Base-by-base conservation (phyloP, 2,888 invertebrate species). In the Dryomyza anilis region DNA sequence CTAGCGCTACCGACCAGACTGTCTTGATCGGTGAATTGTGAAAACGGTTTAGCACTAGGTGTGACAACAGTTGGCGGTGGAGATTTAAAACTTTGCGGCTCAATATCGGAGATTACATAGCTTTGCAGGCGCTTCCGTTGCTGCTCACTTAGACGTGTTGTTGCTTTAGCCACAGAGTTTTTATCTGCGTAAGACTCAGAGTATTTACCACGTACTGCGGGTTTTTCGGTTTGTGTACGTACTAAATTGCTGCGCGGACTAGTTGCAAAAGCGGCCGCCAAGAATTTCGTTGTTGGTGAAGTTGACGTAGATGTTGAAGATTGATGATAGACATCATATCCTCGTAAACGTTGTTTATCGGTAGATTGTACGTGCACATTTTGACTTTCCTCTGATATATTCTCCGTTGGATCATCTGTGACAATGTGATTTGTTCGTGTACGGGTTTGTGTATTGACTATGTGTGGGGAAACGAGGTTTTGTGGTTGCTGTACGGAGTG, bases 21-120 rank as follows among this genome's bases (percentile, higher is more conserved):
- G 39, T 64, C 61, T 14, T 65, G 21, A 30, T 70, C 68, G 6
- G 19, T 14, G 4, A 5, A 19, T 19, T 61, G 61, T n/a, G n/a
- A n/a, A n/a, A n/a, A n/a, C n/a, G n/a, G n/a, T n/a, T n/a, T n/a
- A n/a, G n/a, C n/a, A n/a, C n/a, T n/a, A n/a, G n/a, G n/a, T n/a
- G n/a, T n/a, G 6, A 59, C 19, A 67, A 62, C 19, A 6, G 33
- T 12, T n/a, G 48, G 39, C 3, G 8, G 33, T 3, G 72, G 83
- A 73, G 80, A 75, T 58, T 77, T 76, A 74, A 85, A 85, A 72
- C 84, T 85, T 77, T 84, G 82, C 48, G 83, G 83, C 76, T 76
- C 74, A 2, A 78, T 70, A 57, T 84, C 84, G 70, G 85, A 82
- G 2, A 79, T 69, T 4, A 83, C 74, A 63, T 74, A 83, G 60